Percentiles rank a stretch among this genome's conserved stretches.
Conservation (phyloP, 2,113 vertebrate genomes). For the Tupaia chinensis region DNA sequence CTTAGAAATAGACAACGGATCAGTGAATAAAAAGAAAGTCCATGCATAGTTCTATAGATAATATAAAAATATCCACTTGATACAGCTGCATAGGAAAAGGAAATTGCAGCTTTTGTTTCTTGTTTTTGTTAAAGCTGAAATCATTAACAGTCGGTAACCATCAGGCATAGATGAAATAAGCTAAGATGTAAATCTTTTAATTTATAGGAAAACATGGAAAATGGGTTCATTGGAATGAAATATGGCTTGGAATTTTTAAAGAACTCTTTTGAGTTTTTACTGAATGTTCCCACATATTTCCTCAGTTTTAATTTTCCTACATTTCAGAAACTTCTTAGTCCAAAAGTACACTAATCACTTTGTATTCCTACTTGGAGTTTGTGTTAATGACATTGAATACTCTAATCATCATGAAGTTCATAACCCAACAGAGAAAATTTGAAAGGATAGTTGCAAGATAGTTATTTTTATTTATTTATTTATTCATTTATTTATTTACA, state of each 20-base stretch:
- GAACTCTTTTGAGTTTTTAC: not conserved
- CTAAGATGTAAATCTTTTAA: not conserved
- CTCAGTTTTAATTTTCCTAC: constrained; percentile 36
- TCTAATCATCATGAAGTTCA: not conserved
- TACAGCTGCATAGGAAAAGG: constrained; percentile 5
- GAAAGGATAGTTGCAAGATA: not conserved
- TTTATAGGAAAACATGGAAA: not conserved
- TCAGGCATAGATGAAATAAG: constrained; percentile 16
- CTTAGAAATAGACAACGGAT: not conserved
- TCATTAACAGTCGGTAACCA: not conserved
- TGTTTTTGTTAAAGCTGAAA: not conserved
- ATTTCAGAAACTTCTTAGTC: not conserved
- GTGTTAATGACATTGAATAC: constrained; percentile 15
- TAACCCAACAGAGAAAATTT: not conserved
- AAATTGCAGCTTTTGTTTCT: not conserved
- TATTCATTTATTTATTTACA: not conserved
- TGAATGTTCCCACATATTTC: not conserved
- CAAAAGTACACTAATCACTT: constrained; percentile 24
- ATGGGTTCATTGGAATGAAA: constrained; percentile 14
- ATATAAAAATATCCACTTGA: not conserved
- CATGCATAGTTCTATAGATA: not conserved
- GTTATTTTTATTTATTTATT: too few species aligned
- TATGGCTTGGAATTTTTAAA: not conserved
- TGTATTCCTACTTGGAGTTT: not conserved
- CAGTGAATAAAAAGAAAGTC: not conserved